Base-by-base conservation (phyloP, 1,140 invertebrate species). In the Sweltsa coloradensis region DNA sequence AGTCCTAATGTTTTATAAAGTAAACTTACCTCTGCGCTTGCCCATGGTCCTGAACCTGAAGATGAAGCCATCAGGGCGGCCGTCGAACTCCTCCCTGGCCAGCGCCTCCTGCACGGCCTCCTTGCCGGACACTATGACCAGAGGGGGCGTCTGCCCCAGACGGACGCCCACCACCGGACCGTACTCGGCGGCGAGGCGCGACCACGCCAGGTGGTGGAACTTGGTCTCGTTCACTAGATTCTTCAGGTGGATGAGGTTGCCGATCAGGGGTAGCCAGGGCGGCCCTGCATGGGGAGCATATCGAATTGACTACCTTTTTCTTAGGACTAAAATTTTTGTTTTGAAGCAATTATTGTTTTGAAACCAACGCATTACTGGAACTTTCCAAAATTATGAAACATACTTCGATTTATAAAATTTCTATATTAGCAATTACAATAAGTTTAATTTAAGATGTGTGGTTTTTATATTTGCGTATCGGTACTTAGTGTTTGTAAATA, bases 41-140 rank as follows among this genome's bases (percentile, higher is more conserved):
- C 77, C 78, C 53, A 77, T 75, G 0, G 75, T 67, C 50, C 81
- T 63, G 19, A 79, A 60, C 26, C 68, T 62, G 50, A 78, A 81
- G 55, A 81, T 76, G 52, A 80, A 79, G 40, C 79, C 79, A 57
- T 79, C 71, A 0, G 83, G 83, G 48, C 83, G 67, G 3, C 76
- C 80, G 34, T 79, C 73, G 47, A 85, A 80, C 36, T 80, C 76
- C 5, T 81, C 75, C 27, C 64, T 69, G 2, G 63, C 61, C 1
- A 76, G 63, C 5, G 75, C 70, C 53, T 81, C 73, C 50, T 70
- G 76, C 0, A 81, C 73, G 1, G 72, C 60, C 31, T 76, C 68
- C 48, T 71, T 66, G 1, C 75, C 73, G n/a, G 71, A 76, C 1
- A 83, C 68, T 3, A 79, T 56, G 1, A 84, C 73, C 0, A 81